A percentile compares a stretch with the other conserved stretches of the same genome.
Evolutionary conservation across 2,113 vertebrate species (phyloP).

Genomic region (Myotis brandtii): DNA sequence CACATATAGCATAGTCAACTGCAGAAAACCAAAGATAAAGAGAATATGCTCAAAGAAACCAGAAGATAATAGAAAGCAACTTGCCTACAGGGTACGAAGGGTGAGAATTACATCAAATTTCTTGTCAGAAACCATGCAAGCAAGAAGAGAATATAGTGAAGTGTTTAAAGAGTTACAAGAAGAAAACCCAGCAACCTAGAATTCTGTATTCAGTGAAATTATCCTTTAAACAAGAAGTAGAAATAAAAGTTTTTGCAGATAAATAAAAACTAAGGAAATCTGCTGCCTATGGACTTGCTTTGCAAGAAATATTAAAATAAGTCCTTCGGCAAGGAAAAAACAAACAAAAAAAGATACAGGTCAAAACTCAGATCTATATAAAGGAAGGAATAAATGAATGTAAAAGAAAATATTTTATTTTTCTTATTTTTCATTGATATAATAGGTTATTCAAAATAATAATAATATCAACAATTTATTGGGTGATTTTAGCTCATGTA

Average conservation of each 20-base stretch:
- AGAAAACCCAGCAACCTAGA: background rate
- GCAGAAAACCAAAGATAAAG: background rate
- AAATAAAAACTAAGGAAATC: background rate
- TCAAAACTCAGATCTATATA: background rate
- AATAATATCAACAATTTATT: background rate
- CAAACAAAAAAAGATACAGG: background rate
- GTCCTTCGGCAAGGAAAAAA: background rate
- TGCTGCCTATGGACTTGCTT: background rate
- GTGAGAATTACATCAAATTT: background rate
- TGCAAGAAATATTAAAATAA: background rate
- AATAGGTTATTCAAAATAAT: background rate
- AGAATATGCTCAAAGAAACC: background rate
- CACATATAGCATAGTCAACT: background rate
- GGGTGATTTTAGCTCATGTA: background rate
- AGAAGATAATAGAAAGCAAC: background rate
- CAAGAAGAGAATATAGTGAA: background rate
- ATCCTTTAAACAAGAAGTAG: background rate
- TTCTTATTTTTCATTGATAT: constrained; percentile 3
- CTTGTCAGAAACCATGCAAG: background rate
- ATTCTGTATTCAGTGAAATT: background rate
- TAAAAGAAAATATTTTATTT: constrained; percentile 4
- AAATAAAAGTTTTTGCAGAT: background rate
- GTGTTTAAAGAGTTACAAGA: background rate
- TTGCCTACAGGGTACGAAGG: background rate
- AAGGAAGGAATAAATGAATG: background rate